Percentiles rank a stretch among this genome's conserved stretches.
These are phyloP conservation scores for Dasyornis broadbenti DNA, from an alignment of 2,113 vertebrate species.

Conservation along the genomic window DNA sequence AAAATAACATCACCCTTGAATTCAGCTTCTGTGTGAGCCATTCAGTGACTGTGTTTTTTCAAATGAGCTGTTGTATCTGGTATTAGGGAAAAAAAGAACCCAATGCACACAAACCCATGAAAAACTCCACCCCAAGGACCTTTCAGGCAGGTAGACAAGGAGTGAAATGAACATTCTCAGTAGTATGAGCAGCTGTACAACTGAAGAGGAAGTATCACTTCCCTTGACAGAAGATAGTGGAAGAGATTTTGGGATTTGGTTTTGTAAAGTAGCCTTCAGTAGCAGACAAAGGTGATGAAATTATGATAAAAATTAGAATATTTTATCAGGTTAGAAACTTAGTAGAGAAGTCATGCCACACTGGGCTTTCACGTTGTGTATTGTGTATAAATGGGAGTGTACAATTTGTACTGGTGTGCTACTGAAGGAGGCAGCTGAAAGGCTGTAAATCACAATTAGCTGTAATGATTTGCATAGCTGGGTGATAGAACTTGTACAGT, in stretches of 20 bases:
- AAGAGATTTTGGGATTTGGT: not conserved
- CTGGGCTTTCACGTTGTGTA: accelerated
- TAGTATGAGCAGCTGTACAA: not conserved
- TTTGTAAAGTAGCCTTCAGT: not conserved
- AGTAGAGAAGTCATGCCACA: not conserved
- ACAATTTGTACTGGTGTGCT: not conserved
- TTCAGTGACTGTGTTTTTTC: not conserved
- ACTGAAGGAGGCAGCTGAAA: not conserved
- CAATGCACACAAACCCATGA: not conserved
- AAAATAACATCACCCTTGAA: not conserved
- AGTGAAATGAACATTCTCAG: not conserved
- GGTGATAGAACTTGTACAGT: not conserved
- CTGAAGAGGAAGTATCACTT: not conserved
- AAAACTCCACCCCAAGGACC: not conserved
- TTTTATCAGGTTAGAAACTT: not conserved
- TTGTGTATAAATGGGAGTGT: not conserved
- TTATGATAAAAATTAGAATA: not conserved
- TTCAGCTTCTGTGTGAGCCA: not conserved
- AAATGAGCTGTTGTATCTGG: conserved; percentile 13
- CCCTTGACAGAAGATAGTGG: not conserved
- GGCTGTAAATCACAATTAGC: not conserved
- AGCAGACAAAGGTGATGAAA: not conserved
- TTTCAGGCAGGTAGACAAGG: not conserved
- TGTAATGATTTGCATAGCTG: not conserved
- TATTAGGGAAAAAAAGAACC: not conserved